phyloP scores from a whole-genome alignment of 2,888 invertebrate genomes.

The Hydrotaea diabolus region DNA sequence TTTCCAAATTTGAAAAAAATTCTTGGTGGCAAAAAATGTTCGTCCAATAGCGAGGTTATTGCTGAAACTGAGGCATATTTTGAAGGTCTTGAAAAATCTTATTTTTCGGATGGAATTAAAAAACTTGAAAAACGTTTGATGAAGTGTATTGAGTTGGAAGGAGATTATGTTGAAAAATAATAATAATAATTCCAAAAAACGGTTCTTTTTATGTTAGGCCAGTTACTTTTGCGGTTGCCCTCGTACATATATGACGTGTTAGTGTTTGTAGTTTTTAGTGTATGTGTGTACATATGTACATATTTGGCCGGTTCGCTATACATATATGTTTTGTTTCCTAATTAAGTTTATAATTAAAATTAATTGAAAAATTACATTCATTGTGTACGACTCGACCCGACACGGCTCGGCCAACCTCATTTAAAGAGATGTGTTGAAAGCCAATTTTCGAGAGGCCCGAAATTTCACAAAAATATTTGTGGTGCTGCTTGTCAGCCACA shows the following conservation, averaged over 20 bases:
- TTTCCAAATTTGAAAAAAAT: no score
- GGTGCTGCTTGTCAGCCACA: neutral
- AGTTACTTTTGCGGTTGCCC: no score
- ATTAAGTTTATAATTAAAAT: conserved; percentile 81
- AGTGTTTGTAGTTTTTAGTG: neutral
- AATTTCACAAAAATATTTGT: conserved; percentile 30
- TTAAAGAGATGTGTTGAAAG: conserved; percentile 34
- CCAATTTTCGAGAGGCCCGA: conserved; percentile 24
- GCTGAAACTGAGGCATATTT: no score
- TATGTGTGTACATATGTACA: neutral
- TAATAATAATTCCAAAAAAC: no score
- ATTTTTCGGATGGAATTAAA: no score
- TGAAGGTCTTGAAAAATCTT: no score
- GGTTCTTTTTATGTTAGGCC: no score
- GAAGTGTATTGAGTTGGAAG: no score
- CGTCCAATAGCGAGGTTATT: no score
- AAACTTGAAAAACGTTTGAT: no score
- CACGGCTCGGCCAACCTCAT: conserved; percentile 34
- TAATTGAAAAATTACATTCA: conserved; percentile 80
- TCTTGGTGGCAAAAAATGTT: no score
- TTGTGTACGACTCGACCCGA: conserved; percentile 22
- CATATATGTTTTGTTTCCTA: conserved; percentile 75
- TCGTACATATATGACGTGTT: neutral
- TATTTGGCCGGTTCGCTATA: conserved; percentile 36
- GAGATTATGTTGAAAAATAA: no score